Evolutionary conservation across 2,797 vertebrate species (phyloP).

Genomic region (Peromyscus nudipes): DNA sequence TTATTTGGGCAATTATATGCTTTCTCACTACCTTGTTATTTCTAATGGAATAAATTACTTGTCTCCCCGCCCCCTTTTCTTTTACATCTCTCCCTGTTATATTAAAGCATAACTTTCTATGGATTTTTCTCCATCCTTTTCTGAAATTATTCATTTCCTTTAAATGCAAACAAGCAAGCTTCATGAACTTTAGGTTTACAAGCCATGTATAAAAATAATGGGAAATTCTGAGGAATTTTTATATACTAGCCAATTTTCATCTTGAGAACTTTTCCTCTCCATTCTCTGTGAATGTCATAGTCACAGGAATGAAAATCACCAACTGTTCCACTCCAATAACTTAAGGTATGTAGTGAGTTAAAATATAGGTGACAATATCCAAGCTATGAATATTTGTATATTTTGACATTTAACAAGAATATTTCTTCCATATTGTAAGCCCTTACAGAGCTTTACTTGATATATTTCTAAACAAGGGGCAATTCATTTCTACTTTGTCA

Average conservation of each 20-base stretch:
- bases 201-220: conserved; percentile 15
- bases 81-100: background rate
- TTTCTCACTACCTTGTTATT: background rate
- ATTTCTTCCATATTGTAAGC: conserved; percentile 38
- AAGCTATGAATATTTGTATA: conserved; percentile 70
- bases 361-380: conserved; percentile 20
- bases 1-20: background rate
- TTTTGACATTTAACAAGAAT: conserved; percentile 79
- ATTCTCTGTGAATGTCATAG: background rate
- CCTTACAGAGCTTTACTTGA: conserved; percentile 65
- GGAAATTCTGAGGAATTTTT: background rate
- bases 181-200: background rate
- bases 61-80: no score
- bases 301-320: background rate
- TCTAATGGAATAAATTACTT: background rate
- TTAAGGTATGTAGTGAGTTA: conserved; percentile 21
- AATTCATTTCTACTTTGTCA: conserved; percentile 74
- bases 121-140: background rate
- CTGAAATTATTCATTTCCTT: background rate
- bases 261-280: background rate
- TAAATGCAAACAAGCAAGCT: background rate
- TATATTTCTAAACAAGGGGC: conserved; percentile 74
- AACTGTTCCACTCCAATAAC: background rate
- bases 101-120: background rate
- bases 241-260: background rate